Base-by-base conservation (phyloP, 92 coral and sea anemone genomes). In the Meandrina meandrites region DNA sequence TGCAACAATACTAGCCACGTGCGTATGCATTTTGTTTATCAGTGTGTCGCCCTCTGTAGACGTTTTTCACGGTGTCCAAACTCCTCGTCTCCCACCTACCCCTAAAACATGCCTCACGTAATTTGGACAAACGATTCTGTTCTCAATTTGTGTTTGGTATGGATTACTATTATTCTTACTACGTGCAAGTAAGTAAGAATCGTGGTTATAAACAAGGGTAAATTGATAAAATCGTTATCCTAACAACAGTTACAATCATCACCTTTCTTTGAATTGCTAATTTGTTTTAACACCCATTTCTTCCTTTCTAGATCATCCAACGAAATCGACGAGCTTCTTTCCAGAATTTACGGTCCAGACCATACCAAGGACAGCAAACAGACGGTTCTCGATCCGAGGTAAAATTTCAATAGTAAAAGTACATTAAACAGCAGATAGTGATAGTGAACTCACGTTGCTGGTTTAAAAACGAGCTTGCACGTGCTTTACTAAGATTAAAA, bases 321-420 rank as follows among this genome's bases (percentile, higher is more conserved):
- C 60, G 92, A 90, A 89, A 90, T 92, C 36, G 91, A 92, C 71
- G 87, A 89, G 22, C 85, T 94, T 67, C 78, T 94, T 36, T 66
- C 92, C 22, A 89, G 84, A 67, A 94, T 94, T 54, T 94, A 90
- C 67, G 97, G 95, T 34, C 75, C 97, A 28, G 67, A 64, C 58
- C 91, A 93, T 70, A 78, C 47, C 24, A 90, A 58, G 78, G 85
- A 79, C 34, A 93, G 94, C n/a, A 36, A 79, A 51, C 81, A 80
- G 18, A 35, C 90, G 27, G 42, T 77, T 11, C 40, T 36, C 24
- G 70, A 87, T 45, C 70, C 90, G 15, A 88, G 88, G 94, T 91
- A 57, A 50, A 83, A 53, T 34, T 40, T 24, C 22, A 35, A 69
- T 8, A 71, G 40, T 17, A 9, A 16, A 37, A 21, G 51, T 37